Conservation (phyloP, 2,797 vertebrate genomes). For the Gallinago nigripennis region DNA sequence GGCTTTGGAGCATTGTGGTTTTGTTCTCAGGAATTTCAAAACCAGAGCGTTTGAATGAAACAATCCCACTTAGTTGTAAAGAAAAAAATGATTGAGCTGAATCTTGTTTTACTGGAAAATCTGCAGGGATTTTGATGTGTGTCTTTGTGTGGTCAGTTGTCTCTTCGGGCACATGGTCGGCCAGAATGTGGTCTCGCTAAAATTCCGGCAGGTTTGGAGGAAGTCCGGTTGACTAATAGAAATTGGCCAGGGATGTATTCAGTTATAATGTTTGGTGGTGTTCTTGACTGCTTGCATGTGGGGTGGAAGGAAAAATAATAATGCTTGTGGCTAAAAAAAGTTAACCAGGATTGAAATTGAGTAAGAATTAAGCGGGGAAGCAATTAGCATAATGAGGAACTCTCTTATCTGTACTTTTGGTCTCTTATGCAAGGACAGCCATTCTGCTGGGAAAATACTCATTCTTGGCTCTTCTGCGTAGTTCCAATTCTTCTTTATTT, state of each 20-base stretch:
- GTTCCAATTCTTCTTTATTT: background rate
- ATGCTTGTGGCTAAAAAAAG: background rate
- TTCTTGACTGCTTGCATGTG: background rate
- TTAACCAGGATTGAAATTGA: background rate
- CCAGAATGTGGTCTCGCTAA: background rate
- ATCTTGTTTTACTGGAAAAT: background rate
- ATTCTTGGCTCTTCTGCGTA: background rate
- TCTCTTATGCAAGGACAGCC: background rate
- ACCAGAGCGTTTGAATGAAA: background rate
- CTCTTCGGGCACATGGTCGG: background rate
- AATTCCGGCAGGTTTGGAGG: background rate
- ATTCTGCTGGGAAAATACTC: background rate
- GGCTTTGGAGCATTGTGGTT: background rate
- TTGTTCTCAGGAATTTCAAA: background rate
- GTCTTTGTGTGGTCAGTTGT: background rate
- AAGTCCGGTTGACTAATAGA: background rate
- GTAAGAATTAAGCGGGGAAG: background rate
- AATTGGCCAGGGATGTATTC: background rate
- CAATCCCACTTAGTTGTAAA: background rate
- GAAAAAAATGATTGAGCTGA: background rate
- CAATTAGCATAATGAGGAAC: background rate
- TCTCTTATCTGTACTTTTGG: background rate
- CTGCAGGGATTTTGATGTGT: background rate
- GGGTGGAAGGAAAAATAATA: background rate
- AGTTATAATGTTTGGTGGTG: background rate